Conservation (phyloP, 2,113 vertebrate species). For the Stigmatopora nigra region DNA sequence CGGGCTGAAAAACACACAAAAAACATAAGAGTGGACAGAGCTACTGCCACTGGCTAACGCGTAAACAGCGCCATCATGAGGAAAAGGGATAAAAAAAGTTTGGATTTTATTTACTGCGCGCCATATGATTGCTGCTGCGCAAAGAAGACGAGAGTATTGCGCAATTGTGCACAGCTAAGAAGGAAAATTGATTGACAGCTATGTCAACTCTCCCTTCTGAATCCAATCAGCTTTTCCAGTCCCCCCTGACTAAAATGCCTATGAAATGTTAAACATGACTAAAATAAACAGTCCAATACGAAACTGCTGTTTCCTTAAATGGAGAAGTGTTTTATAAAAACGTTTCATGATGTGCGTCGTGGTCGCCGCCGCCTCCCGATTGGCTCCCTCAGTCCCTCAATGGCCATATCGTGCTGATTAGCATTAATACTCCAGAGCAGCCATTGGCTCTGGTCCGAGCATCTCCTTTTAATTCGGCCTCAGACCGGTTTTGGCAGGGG, state of each 20-base stretch:
- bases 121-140: no score
- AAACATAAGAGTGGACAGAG: no score
- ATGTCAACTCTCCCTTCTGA: neutral
- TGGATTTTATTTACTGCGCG: no score
- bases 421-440: conserved; percentile 42
- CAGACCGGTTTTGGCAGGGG: conserved; percentile 63
- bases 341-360: conserved; percentile 25
- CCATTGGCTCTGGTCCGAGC: conserved; percentile 40
- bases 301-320: conserved; percentile 2
- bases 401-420: conserved; percentile 30
- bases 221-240: neutral
- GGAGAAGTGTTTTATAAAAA: conserved; percentile 2
- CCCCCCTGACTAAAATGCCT: neutral
- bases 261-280: neutral
- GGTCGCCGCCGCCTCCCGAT: conserved; percentile 19
- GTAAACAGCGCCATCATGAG: no score
- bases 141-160: no score
- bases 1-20: no score
- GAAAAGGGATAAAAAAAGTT: no score
- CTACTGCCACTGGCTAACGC: no score
- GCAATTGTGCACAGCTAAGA: no score
- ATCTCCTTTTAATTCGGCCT: conserved; percentile 54
- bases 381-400: conserved; percentile 23
- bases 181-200: no score
- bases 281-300: neutral